phyloP scores from a whole-genome alignment of 2,888 invertebrate genomes.

The Ichneumoninae sp. region DNA sequence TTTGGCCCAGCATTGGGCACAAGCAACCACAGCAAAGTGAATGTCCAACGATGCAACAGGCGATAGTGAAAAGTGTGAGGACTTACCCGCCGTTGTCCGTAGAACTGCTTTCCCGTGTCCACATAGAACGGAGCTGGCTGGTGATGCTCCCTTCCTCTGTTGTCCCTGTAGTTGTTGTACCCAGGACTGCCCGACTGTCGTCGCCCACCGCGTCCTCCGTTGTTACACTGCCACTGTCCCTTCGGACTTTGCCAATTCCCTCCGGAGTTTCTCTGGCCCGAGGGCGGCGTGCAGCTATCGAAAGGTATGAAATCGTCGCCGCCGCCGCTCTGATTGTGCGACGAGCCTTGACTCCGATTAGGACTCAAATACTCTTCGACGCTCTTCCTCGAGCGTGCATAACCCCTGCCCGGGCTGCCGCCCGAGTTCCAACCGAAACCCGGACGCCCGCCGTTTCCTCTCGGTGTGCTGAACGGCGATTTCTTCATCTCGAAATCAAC shows the following conservation, averaged over 20 bases:
- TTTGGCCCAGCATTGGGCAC: not conserved
- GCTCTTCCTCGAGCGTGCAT: constrained; percentile 63
- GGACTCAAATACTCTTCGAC: constrained; percentile 57
- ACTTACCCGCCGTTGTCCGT: constrained; percentile 66
- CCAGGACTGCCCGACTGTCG: constrained; percentile 70
- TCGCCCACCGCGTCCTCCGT: constrained; percentile 22
- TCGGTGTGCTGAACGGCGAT: constrained; percentile 76
- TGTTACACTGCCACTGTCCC: constrained; percentile 30
- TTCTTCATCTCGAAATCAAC: constrained; percentile 72
- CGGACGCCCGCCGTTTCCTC: constrained; percentile 64
- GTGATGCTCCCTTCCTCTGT: constrained; percentile 34
- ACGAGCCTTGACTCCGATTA: constrained; percentile 53
- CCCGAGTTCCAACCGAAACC: constrained; percentile 68
- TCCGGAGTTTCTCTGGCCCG: constrained; percentile 63
- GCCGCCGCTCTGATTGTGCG: constrained; percentile 25
- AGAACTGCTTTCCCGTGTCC: constrained; percentile 34
- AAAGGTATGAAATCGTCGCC: constrained; percentile 75
- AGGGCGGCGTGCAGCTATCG: constrained; percentile 68
- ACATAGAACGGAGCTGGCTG: constrained; percentile 47
- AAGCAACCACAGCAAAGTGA: not conserved
- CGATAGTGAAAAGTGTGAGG: not conserved
- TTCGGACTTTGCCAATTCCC: constrained; percentile 46
- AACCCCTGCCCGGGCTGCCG: constrained; percentile 68
- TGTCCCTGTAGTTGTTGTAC: constrained; percentile 66
- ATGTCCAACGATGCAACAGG: not conserved